Base-by-base conservation (phyloP, 1,140 invertebrate species). In the Monochamus saltuarius region DNA sequence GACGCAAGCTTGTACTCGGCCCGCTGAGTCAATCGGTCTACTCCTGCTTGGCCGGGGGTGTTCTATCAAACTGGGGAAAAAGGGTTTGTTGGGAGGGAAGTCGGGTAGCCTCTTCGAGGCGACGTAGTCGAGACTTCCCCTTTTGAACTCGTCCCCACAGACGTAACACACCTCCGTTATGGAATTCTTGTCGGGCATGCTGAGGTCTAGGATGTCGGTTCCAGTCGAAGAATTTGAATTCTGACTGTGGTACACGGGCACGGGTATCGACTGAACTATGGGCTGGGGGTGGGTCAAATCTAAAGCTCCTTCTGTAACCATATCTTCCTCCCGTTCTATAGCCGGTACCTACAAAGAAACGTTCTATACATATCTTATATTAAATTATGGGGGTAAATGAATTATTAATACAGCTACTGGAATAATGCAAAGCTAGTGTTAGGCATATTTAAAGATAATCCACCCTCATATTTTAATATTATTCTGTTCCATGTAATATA, bases 101-200 rank as follows among this genome's bases (percentile, higher is more conserved):
- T 79, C 76, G 56, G 75, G 75, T 68, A 63, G 74, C 64, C 82
- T 83, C 70, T 86, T 86, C 7, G 84, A 83, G 47, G 83, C 82
- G 11, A 87, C 82, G 65, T 83, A 81, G 56, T 78, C 84, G 17
- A 94, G 81, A 59, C 89, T 90, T 37, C 91, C 91, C 55, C 88
- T 81, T 58, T 87, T 86, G 72, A 89, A 89, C 75, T 93, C 90
- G 73, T 92, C 90, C n/a, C 91, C 91, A 75, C 92, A 94, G 9
- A 93, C 87, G 74, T 91, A 91, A 75, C 89, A 94, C 16, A 93
- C 91, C 80, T 93, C 91, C 40, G 89, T 92, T 55, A 88, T 85
- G 38, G 90, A 89, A 80, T 94, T 93, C 80, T 94, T 94, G 71
- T 93, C 90, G 1, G 92, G 91, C 90, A 94, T 92, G 54, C 90